phyloP scores from a whole-genome alignment of 2,888 invertebrate genomes.

The Drosophila niveifrons region DNA sequence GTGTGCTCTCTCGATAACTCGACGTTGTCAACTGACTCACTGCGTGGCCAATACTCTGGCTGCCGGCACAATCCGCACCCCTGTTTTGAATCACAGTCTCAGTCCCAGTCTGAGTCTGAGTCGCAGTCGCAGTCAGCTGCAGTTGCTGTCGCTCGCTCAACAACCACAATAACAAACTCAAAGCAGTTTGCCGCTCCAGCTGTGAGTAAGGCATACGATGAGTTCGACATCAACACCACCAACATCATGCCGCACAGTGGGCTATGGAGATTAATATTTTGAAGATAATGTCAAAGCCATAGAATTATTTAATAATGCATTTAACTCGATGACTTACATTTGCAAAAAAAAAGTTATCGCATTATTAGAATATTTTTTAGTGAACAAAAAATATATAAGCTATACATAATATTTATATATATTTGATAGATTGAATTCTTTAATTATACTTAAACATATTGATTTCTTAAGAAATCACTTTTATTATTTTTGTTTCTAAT shows the following conservation, averaged over 20 bases:
- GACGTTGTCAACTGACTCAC: slow-evolving; percentile 47
- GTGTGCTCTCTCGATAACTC: slow-evolving; percentile 38
- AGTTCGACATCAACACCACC: slow-evolving; percentile 41
- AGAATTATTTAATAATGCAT: no score
- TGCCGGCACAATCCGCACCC: slow-evolving; percentile 49
- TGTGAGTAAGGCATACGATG: slow-evolving; percentile 22
- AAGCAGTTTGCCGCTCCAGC: slow-evolving; percentile 24
- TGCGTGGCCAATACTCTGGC: slow-evolving; percentile 19
- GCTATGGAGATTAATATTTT: not conserved
- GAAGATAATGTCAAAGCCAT: not conserved
- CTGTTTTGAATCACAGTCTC: slow-evolving; percentile 61
- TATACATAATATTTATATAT: no score
- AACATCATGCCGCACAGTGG: slow-evolving; percentile 35
- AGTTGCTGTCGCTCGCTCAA: slow-evolving; percentile 9
- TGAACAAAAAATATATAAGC: no score
- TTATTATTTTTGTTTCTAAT: no score
- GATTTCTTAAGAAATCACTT: no score
- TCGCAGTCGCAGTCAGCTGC: slow-evolving; percentile 51
- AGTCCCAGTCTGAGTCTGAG: slow-evolving; percentile 46
- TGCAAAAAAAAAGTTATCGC: not conserved
- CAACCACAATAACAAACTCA: slow-evolving; percentile 42
- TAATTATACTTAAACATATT: no score
- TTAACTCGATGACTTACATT: no score
- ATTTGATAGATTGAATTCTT: no score
- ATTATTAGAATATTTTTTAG: no score